A percentile compares a stretch with the other conserved stretches of the same genome.
Conservation (phyloP, 2,113 vertebrate genomes). For the Terrapene triunguis region DNA sequence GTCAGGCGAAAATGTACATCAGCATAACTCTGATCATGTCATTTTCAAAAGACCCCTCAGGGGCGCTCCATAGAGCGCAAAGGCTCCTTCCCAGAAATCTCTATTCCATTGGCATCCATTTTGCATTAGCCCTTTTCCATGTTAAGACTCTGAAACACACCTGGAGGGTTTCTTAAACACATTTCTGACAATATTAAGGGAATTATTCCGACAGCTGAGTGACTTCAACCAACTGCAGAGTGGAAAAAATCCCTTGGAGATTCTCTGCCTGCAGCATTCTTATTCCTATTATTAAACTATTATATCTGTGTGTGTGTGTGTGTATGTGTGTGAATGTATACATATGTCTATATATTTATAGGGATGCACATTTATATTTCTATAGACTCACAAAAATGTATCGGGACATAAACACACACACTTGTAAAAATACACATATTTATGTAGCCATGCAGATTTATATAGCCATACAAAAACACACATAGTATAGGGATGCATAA, state of each 20-base stretch:
- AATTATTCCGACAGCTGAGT: constrained; percentile 36
- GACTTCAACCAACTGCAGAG: constrained; percentile 9
- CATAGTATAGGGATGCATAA: not conserved
- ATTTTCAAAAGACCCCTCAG: not conserved
- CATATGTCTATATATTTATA: not conserved
- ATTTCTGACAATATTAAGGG: constrained; percentile 16
- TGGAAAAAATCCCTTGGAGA: not conserved
- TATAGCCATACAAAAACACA: not conserved
- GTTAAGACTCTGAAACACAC: not conserved
- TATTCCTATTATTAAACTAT: not conserved
- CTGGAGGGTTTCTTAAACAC: not conserved
- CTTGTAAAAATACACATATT: not conserved
- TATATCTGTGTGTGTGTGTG: not conserved
- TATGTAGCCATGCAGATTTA: not conserved
- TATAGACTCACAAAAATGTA: not conserved
- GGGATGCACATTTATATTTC: not conserved
- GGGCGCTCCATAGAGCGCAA: not conserved
- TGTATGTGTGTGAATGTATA: not conserved
- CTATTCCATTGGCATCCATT: not conserved
- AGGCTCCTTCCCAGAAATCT: not conserved
- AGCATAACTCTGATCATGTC: not conserved
- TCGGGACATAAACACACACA: accelerated
- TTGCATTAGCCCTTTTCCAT: not conserved
- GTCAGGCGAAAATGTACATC: not conserved
- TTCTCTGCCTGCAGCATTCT: not conserved